Evolutionary conservation across 2,888 invertebrate genomes (phyloP), one percentile per base, ranked within the genome.

Genomic region (Apodemia mormo): DNA sequence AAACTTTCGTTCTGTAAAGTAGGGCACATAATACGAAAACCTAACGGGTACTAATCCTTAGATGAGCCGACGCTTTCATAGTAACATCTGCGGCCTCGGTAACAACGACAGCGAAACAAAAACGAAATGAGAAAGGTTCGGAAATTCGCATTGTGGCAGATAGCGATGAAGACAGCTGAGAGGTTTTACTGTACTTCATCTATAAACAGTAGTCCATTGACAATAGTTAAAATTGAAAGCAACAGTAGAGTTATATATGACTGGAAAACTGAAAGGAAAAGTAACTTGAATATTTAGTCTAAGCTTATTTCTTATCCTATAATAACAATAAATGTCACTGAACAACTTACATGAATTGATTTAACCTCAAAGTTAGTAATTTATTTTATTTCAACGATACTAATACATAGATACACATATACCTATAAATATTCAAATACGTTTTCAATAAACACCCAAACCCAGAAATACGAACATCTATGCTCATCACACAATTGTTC

Each of bases 81-180:
- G 80, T 77, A 87, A 85, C 92, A 92, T 89, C 90, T 92, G 92
- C 82, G 89, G 78, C 85, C 86, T 82, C 82, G 83, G 81, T 85
- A 82, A 82, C 84, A 80, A 80, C 81, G 81, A 70, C 72, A 77
- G 77, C 82, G 82, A 89, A 88, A 92, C 92, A 92, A 92, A 92
- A 91, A 91, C 92, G 85, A 85, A 88, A 92, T 92, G 91, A 90
- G 89, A 91, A 89, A 92, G 91, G 89, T 89, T 90, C 82, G 86
- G 86, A 83, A 84, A 86, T 85, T 86, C 83, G 85, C 83, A 90
- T 89, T 91, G 91, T 88, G 81, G 85, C 80, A 87, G 89, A 84
- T 89, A 88, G 85, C 81, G 82, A 84, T 82, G 84, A 83, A 84
- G 82, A 83, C 81, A 74, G 77, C 80, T 75, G 75, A 72, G 79